Evolutionary conservation across 2,797 vertebrate genomes (phyloP), one percentile per base, ranked within the genome.

Genomic region (Dryobates pubescens): DNA sequence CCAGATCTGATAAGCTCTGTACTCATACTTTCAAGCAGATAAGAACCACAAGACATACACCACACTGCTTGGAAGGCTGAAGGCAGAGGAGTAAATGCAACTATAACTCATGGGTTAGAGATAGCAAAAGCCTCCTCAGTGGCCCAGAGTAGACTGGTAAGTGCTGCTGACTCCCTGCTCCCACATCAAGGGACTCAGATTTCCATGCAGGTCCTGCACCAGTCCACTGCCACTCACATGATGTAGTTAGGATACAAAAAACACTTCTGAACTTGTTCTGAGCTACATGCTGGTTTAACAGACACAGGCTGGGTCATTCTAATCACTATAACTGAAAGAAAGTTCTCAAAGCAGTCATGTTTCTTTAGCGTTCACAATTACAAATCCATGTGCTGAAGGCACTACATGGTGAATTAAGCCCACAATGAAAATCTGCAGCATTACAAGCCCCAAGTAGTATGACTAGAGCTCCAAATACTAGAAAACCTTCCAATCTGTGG

Each of bases 1-100:
- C 89, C 92, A 94, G 82, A 95, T 95, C 95, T 92, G 92, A 96
- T 92, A 94, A 96, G 82, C 76, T 22, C 68, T 75, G 67, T 62
- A 81, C 34, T 69, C 85, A 86, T 86, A 64, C 56, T 93, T 94
- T 53, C 1, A 51, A 86, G 80, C 68, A 94, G 94, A 91, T 96
- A 96, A 92, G 67, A 94, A 73, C 92, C 93, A 89, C 93, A 95
- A 94, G 80, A 91, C 67, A 79, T 59, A 72, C n/a, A 83, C 70
- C 92, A 89, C 11, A 0, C 76, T 63, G 54, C 82, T 49, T 11
- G 80, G 62, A 86, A 86, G 63, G 89, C 78, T 83, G 87, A 87
- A 81, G 76, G 82, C 70, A 92, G 77, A 88, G 73, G 82, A 93
- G 89, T 79, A 85, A 20, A 73, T 81, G 67, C 56, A 69, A 63